Percentiles rank a stretch among this genome's conserved stretches.
Conservation (phyloP, 2,113 vertebrate species). For the Acrocephalus kingi region DNA sequence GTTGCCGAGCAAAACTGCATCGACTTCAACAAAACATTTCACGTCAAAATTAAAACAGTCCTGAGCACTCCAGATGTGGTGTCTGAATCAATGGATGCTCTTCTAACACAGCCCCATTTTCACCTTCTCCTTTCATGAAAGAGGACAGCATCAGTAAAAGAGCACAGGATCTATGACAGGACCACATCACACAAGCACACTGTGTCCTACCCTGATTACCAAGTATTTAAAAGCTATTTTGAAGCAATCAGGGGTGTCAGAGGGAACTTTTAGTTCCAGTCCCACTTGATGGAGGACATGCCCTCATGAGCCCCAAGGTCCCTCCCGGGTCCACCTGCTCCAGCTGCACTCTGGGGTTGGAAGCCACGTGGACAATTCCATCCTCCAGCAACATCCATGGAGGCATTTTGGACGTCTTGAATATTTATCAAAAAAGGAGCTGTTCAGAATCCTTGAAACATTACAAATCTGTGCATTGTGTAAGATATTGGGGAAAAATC, state of each 20-base stretch:
- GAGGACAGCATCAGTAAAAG: background rate
- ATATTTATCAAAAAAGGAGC: background rate
- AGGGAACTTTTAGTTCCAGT: background rate
- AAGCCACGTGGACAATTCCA: background rate
- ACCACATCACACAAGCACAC: background rate
- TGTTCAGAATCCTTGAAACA: background rate
- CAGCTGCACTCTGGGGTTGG: background rate
- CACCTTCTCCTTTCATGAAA: background rate
- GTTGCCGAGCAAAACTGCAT: background rate
- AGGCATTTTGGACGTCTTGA: background rate
- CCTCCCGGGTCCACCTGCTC: background rate
- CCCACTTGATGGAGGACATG: accelerated
- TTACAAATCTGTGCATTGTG: background rate
- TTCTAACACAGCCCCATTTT: background rate
- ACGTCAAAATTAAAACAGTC: background rate
- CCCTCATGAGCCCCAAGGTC: background rate
- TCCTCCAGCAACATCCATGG: background rate
- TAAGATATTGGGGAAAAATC: accelerated
- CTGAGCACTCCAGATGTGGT: background rate
- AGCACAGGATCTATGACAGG: background rate
- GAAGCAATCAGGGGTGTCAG: background rate
- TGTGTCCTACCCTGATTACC: background rate
- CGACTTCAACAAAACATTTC: background rate
- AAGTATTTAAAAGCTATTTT: background rate
- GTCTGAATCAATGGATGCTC: background rate